Conservation (phyloP, 2,797 vertebrate species). For the Melanotaenia nigrans region DNA sequence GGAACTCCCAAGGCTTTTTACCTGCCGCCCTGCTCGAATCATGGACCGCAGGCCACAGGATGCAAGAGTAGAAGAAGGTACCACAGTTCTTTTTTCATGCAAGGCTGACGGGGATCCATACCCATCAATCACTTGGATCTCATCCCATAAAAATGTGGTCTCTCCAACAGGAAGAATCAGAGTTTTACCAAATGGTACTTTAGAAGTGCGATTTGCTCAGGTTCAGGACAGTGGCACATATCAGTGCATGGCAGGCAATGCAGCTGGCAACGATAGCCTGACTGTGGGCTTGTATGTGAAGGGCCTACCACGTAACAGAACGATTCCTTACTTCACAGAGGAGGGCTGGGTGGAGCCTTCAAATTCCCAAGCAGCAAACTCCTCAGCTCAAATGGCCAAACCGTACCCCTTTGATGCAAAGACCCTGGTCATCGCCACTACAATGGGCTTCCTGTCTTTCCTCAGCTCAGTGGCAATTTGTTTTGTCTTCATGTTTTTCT, state of each 20-base stretch:
- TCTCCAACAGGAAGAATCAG: conserved; percentile 81
- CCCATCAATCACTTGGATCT: conserved; percentile 86
- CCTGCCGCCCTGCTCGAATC: conserved; percentile 85
- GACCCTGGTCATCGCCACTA: conserved; percentile 88
- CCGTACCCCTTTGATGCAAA: conserved; percentile 85
- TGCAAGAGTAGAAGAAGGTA: conserved; percentile 84
- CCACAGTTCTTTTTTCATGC: conserved; percentile 84
- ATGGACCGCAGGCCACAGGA: conserved; percentile 80
- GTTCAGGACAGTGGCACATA: conserved; percentile 87
- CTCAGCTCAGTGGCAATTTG: conserved; percentile 91
- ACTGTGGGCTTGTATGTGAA: conserved; percentile 85
- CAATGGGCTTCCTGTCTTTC: conserved; percentile 91
- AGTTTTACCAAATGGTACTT: conserved; percentile 84
- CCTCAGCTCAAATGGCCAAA: conserved; percentile 74
- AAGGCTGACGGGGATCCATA: conserved; percentile 87
- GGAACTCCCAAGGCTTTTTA: conserved; percentile 85
- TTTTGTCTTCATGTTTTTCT: conserved; percentile 92
- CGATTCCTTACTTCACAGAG: conserved; percentile 71
- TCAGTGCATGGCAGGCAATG: conserved; percentile 86
- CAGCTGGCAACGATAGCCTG: conserved; percentile 89
- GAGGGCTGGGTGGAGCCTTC: conserved; percentile 78
- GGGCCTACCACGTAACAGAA: conserved; percentile 77
- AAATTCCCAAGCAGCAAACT: conserved; percentile 74
- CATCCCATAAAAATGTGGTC: conserved; percentile 79
- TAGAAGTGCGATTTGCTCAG: conserved; percentile 88